A percentile compares a stretch with the other conserved stretches of the same genome.
Conservation (phyloP, 1,140 invertebrate genomes). For the Eriocheir sinensis region DNA sequence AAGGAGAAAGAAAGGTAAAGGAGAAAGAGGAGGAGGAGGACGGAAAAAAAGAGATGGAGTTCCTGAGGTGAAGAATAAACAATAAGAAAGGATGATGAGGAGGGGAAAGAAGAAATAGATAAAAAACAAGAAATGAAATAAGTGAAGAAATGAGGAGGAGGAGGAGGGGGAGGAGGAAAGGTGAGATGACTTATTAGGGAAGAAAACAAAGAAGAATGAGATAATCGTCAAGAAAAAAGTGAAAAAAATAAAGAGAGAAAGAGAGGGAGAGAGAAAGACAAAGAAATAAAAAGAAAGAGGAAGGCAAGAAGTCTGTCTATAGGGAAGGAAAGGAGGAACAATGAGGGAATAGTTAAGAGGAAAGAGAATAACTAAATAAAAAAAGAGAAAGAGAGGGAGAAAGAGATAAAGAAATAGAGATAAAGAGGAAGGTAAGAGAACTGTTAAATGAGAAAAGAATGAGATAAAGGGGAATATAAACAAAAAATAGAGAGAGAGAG, state of each 20-base stretch:
- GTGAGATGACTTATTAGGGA: not conserved
- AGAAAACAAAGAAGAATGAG: not conserved
- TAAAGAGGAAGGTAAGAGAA: not conserved
- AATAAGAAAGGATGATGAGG: not conserved
- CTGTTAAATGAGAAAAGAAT: not conserved
- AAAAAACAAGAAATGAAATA: not conserved
- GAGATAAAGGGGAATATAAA: not conserved
- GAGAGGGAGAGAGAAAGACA: not conserved
- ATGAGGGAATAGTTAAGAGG: not conserved
- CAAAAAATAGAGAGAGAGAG: not conserved
- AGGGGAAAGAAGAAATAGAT: not conserved
- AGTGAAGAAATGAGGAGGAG: not conserved
- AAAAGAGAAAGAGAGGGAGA: no score
- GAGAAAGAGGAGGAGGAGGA: not conserved
- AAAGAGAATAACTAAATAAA: not conserved
- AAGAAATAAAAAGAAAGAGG: not conserved
- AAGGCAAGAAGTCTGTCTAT: not conserved
- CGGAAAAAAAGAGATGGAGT: not conserved
- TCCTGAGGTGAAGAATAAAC: not conserved
- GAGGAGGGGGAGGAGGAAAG: not conserved
- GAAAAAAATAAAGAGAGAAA: slow-evolving; percentile 13
- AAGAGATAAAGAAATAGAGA: not conserved
- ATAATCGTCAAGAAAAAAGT: no score
- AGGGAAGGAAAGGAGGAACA: not conserved
- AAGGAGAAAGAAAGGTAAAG: not conserved